Base-by-base conservation (phyloP, 2,888 invertebrate genomes). In the Tryphoninae sp. region DNA sequence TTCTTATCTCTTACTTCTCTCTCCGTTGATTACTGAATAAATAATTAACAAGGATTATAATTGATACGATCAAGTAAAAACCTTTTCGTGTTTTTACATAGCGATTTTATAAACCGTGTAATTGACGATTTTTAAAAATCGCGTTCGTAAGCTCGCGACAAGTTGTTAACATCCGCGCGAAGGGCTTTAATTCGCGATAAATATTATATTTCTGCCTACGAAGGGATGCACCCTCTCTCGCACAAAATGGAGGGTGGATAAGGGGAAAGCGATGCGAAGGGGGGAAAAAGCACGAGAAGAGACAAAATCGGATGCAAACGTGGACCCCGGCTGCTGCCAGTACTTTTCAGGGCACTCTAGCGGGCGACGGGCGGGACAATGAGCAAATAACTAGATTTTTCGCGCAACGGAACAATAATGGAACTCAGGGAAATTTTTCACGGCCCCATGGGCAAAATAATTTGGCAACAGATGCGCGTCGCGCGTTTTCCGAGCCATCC, bases 401-500 rank as follows among this genome's bases (percentile, higher is more conserved):
- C 89, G 88, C 89, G 84, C 88, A 88, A 83, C 89, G 90, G 87
- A 89, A 90, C 91, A 90, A 89, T 91, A 89, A 91, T 90, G 89
- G 89, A 89, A 88, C 83, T 81, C 74, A 83, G 77, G 78, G 86
- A 86, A 89, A 91, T 91, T 91, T 91, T 91, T 91, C 90, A 91
- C 91, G 90, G 90, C 86, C 88, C 89, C 89, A 88, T 91, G 90
- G 90, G 89, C 90, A 90, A 91, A 91, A 91, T 91, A 91, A 91
- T 91, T 91, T 91, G 91, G 91, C 90, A 89, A 91, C 91, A 91
- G 91, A 91, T 91, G 91, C 90, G 89, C 89, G 87, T 86, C 88
- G 89, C 83, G 81, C 84, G 82, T 90, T 90, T 91, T 88, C 89
- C 89, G 89, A 90, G 86, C 86, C 90, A 91, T 85, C 90, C 91